Evolutionary conservation across 2,113 vertebrate genomes (phyloP).

Genomic region (Hemichromis elongatus): DNA sequence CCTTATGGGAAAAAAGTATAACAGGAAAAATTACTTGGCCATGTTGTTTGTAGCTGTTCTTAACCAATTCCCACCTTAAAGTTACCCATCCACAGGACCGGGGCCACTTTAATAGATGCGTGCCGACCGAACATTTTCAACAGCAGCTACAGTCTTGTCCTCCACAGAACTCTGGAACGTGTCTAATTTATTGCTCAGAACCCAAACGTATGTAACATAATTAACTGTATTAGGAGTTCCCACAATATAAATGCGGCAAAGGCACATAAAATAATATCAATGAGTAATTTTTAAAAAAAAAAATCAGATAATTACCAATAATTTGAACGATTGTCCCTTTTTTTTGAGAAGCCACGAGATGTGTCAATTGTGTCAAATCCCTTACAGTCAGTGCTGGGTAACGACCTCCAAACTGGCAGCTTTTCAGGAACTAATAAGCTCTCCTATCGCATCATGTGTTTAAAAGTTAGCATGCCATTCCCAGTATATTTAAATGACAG

Average conservation of each 20-base stretch:
- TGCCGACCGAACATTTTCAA: background rate
- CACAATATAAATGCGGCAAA: background rate
- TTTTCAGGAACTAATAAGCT: background rate
- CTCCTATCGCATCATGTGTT: background rate
- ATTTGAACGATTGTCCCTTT: background rate
- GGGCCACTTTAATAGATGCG: fast-evolving
- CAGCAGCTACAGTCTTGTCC: fast-evolving
- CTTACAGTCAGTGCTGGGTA: background rate
- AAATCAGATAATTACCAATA: background rate
- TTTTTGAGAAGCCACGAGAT: background rate
- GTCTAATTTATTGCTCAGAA: background rate
- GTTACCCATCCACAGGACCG: background rate
- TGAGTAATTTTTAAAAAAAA: background rate
- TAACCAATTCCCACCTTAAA: too few relatives aligned
- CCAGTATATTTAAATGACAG: background rate
- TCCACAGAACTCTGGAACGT: fast-evolving
- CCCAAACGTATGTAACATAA: background rate
- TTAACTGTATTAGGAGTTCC: background rate
- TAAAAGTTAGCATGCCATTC: background rate
- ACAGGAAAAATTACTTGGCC: fast-evolving
- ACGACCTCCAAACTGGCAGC: background rate
- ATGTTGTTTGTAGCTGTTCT: background rate
- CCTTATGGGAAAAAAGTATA: background rate
- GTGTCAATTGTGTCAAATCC: constrained; percentile 15
- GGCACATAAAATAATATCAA: background rate